Conservation (phyloP, 2,888 invertebrate species). For the Notocelia uddmanniana region DNA sequence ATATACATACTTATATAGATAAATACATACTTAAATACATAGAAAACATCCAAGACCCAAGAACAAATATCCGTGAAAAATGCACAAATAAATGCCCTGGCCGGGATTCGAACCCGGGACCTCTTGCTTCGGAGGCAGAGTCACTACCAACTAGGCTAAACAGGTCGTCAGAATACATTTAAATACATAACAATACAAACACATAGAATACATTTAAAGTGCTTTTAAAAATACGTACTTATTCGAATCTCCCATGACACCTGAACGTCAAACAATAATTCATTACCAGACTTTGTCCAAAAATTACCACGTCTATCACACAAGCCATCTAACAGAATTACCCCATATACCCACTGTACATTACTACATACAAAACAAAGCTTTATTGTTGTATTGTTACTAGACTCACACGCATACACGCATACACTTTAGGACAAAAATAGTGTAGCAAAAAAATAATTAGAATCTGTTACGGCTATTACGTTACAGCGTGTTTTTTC, state of each 20-base stretch:
- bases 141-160: too few species aligned
- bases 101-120: too few species aligned
- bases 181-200: too few species aligned
- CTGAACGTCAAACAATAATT: neutral
- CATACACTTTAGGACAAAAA: constrained; percentile 59
- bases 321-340: constrained; percentile 39
- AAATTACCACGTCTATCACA: constrained; percentile 36
- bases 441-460: constrained; percentile 52
- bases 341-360: constrained; percentile 44
- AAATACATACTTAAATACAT: too few species aligned
- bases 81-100: too few species aligned
- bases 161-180: too few species aligned
- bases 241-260: neutral
- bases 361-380: constrained; percentile 62
- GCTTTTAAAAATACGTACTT: neutral
- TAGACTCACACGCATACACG: constrained; percentile 54
- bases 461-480: constrained; percentile 44
- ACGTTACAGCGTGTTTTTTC: constrained; percentile 21
- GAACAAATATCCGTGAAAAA: too few species aligned
- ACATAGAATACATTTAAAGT: neutral
- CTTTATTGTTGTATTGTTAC: constrained; percentile 71
- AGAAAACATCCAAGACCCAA: too few species aligned
- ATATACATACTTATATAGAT: too few species aligned
- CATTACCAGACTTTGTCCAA: constrained; percentile 1
- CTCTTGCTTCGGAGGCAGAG: too few species aligned